Conservation (phyloP, 2,113 vertebrate species). For the Calidris pygmaea region DNA sequence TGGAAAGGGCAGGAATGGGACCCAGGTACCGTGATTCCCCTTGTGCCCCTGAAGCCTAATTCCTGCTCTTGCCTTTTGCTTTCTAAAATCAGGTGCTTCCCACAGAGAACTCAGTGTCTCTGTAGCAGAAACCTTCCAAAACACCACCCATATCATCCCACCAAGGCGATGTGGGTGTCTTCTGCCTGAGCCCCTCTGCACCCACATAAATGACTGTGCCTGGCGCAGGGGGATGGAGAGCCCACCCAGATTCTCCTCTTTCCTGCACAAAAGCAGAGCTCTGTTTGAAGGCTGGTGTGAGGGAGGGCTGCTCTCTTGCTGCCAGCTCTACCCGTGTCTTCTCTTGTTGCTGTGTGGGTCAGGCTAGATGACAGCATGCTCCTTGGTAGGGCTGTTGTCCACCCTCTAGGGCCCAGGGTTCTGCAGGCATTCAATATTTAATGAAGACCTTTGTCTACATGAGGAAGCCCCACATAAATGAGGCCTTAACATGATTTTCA, state of each 20-base stretch:
- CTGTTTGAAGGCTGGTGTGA: not conserved
- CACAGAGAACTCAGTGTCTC: not conserved
- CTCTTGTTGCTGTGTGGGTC: not conserved
- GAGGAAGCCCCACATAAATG: not conserved
- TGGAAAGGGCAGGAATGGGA: not conserved
- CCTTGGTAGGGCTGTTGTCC: not conserved
- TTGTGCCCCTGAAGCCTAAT: not conserved
- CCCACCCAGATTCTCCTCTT: not conserved
- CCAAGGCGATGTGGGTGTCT: not conserved
- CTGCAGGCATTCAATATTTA: not conserved
- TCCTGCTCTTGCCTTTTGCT: not conserved
- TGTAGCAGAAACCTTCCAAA: not conserved
- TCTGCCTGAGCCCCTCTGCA: not conserved
- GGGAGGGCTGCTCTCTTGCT: not conserved
- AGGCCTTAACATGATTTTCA: not conserved
- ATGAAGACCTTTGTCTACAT: not conserved
- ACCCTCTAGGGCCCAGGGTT: not conserved
- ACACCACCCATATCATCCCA: fast-evolving
- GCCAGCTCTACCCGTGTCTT: fast-evolving
- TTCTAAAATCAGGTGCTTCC: not conserved
- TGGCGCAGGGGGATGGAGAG: not conserved
- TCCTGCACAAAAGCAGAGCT: not conserved
- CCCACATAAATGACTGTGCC: fast-evolving
- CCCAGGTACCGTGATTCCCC: not conserved
- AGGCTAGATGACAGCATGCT: not conserved